phyloP scores from a whole-genome alignment of 2,797 vertebrate genomes.

The Alouatta caraya region DNA sequence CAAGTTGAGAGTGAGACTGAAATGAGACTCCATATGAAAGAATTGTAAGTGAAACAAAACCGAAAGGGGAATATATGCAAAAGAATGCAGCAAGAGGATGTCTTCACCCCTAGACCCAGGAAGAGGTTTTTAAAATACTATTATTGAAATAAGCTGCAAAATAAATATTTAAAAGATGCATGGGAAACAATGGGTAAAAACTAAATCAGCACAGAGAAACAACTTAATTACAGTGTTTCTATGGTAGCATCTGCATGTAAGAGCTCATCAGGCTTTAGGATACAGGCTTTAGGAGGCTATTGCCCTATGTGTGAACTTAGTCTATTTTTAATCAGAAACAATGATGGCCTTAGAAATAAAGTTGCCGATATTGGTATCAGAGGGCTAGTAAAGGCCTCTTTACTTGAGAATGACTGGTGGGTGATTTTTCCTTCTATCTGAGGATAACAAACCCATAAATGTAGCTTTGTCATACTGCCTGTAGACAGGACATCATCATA shows the following conservation, averaged over 20 bases:
- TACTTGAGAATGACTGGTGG: neutral
- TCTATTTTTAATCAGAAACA: conserved; percentile 5
- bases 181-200: neutral
- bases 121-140: neutral
- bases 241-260: neutral
- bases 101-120: neutral
- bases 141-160: conserved; percentile 6
- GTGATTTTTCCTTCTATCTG: neutral
- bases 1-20: neutral
- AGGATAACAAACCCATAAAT: neutral
- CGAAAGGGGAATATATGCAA: neutral
- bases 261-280: neutral
- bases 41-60: neutral
- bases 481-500: neutral
- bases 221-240: neutral
- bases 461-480: neutral
- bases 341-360: neutral
- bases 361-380: neutral
- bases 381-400: neutral
- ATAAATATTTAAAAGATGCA: neutral
- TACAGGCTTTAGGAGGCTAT: neutral
- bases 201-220: neutral
- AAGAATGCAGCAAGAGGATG: neutral
- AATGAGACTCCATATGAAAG: neutral
- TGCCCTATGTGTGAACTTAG: neutral